phyloP scores from a whole-genome alignment of 2,113 vertebrate species.

The Hippolais icterina region DNA sequence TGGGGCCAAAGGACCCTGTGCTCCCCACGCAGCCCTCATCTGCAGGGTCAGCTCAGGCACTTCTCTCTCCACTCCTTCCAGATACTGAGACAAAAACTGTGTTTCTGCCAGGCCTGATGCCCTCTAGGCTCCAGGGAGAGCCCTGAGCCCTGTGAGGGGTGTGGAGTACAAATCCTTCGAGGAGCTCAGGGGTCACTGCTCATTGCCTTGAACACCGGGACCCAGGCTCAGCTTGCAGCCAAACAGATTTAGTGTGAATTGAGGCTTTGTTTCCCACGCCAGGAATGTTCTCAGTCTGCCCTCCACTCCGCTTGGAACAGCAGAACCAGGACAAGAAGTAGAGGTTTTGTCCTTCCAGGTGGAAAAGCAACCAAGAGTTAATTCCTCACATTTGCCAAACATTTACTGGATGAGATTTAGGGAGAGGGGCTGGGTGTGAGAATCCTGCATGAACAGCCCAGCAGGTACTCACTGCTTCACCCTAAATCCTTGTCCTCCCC shows the following conservation, averaged over 20 bases:
- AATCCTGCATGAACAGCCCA: neutral
- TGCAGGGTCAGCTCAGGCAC: rapidly evolving
- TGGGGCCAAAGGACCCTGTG: too few species aligned
- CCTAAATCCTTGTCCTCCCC: neutral
- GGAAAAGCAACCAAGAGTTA: neutral
- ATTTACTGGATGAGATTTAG: neutral
- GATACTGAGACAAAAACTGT: neutral
- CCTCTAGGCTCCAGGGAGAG: neutral
- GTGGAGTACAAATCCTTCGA: neutral
- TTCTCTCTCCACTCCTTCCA: neutral
- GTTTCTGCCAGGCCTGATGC: neutral
- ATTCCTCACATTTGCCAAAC: neutral
- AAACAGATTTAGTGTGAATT: neutral
- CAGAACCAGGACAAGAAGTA: neutral
- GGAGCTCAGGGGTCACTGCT: neutral
- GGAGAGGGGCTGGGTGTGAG: neutral
- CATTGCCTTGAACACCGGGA: neutral
- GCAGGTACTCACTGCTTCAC: neutral
- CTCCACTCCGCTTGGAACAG: neutral
- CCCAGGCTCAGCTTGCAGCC: neutral
- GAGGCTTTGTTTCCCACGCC: neutral
- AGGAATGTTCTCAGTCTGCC: neutral
- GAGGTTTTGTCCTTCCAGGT: neutral
- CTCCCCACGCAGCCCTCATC: neutral
- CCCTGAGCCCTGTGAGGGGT: neutral